Conservation (phyloP, 1,140 invertebrate species). For the Ptiloglossa arizonensis region DNA sequence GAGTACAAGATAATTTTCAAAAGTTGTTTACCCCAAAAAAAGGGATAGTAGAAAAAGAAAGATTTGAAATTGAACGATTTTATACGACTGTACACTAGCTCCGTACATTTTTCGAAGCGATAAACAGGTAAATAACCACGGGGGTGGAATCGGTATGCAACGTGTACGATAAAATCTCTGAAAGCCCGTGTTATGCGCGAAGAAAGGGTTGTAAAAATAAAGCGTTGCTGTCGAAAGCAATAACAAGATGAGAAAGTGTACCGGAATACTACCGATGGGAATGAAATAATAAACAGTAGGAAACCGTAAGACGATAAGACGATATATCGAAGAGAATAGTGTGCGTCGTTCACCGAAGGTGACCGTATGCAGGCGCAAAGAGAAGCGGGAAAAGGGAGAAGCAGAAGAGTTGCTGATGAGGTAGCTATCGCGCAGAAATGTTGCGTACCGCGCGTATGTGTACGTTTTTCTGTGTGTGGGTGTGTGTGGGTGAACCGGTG, state of each 20-base stretch:
- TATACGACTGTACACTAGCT: too few species aligned
- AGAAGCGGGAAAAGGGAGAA: not conserved
- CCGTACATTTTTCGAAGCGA: too few species aligned
- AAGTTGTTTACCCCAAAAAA: too few species aligned
- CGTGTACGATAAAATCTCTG: not conserved
- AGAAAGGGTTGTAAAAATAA: not conserved
- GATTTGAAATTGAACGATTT: too few species aligned
- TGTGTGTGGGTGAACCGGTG: too few species aligned
- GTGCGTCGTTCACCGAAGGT: not conserved
- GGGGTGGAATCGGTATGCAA: too few species aligned
- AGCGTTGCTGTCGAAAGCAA: not conserved
- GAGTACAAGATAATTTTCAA: too few species aligned
- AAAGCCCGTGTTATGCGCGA: not conserved
- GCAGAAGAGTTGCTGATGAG: slow-evolving; percentile 16
- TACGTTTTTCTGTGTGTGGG: not conserved
- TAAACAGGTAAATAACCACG: too few species aligned
- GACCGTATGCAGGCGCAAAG: not conserved
- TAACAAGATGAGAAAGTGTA: slow-evolving; percentile 10
- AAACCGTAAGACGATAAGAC: slow-evolving; percentile 10
- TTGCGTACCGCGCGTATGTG: slow-evolving; percentile 14
- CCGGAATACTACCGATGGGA: not conserved
- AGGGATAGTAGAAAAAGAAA: too few species aligned
- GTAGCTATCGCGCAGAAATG: slow-evolving; percentile 28
- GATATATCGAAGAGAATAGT: slow-evolving; percentile 12
- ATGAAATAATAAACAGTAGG: not conserved